Evolutionary conservation across 2,113 vertebrate species (phyloP), one percentile per base, ranked within the genome.

Genomic region (Scolopax mira): DNA sequence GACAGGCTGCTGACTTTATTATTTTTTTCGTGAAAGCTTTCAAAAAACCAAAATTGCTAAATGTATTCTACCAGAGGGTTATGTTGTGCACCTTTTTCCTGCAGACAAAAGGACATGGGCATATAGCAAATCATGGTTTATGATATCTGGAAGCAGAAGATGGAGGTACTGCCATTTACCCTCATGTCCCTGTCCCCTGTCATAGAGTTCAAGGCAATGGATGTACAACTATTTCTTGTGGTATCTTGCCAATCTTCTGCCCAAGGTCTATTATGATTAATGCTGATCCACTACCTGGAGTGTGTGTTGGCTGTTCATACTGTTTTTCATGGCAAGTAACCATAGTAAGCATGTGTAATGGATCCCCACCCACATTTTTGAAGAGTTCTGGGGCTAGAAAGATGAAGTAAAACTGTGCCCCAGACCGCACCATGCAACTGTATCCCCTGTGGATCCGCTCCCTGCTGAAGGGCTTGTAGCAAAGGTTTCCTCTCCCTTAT

Each of bases 231-330:
- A 79, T 72, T 88, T 70, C 85, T 82, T 1, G 2, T 79, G 48
- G 57, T 86, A 57, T 81, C 77, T 78, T 91, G 92, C 85, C 89
- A 89, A 33, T 62, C 55, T 15, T 70, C 90, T 94, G 85, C 57
- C 85, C 81, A 70, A 35, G 37, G 42, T 66, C 83, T 71, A 14
- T 95, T 81, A 64, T 75, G 69, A 93, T 90, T 92, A 93, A 94
- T 79, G 79, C 57, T 89, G 79, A 93, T 81, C 88, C 69, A 96
- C 85, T 75, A 91, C 92, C 93, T 93, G 90, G 92, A 96, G 94
- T 55, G 90, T 51, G 37, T 71, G 77, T 52, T 97, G 92, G 88
- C 92, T 0, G 0, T 86, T 90, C 24, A 5, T 33, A 11, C 72
- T 95, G 83, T 86, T 95, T 89, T 94, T 81, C 90, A 93, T 81